These are phyloP conservation scores for Callospermophilus lateralis DNA, from an alignment of 2,113 vertebrate genomes.

Conservation along the genomic window DNA sequence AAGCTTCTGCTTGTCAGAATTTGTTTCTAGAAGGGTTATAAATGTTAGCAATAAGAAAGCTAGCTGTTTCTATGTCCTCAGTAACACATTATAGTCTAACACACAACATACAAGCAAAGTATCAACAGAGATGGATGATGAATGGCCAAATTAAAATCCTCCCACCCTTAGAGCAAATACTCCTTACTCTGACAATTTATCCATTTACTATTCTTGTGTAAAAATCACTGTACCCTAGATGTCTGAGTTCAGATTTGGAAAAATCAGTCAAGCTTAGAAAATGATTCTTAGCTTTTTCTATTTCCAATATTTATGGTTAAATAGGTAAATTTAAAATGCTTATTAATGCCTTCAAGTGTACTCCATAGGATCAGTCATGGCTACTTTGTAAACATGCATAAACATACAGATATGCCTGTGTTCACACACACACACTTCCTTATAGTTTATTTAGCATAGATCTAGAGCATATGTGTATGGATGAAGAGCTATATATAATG, in stretches of 20 bases:
- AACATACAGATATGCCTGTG: not conserved
- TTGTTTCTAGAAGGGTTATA: constrained; percentile 72
- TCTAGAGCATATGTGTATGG: not conserved
- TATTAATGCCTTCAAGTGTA: not conserved
- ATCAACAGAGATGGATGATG: constrained; percentile 57
- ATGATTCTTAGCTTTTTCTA: not conserved
- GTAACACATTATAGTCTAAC: constrained; percentile 38
- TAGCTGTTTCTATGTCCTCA: constrained; percentile 51
- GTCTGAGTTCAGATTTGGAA: constrained; percentile 29
- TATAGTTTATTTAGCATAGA: not conserved
- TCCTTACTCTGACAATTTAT: constrained; percentile 43
- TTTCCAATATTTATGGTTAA: not conserved
- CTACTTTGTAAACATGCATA: not conserved
- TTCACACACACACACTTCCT: not conserved
- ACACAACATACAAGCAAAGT: not conserved
- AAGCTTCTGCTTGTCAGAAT: constrained; percentile 66
- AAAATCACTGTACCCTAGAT: not conserved
- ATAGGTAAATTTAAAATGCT: not conserved
- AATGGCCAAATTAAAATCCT: constrained; percentile 73
- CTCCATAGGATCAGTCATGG: not conserved
- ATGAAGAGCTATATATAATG: not conserved
- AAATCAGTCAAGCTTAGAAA: not conserved
- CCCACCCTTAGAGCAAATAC: constrained; percentile 16
- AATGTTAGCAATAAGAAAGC: constrained; percentile 77
- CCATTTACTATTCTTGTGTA: not conserved